These are phyloP conservation scores for Scaptomyza parva DNA, from an alignment of 2,888 invertebrate species.

Conservation along the genomic window DNA sequence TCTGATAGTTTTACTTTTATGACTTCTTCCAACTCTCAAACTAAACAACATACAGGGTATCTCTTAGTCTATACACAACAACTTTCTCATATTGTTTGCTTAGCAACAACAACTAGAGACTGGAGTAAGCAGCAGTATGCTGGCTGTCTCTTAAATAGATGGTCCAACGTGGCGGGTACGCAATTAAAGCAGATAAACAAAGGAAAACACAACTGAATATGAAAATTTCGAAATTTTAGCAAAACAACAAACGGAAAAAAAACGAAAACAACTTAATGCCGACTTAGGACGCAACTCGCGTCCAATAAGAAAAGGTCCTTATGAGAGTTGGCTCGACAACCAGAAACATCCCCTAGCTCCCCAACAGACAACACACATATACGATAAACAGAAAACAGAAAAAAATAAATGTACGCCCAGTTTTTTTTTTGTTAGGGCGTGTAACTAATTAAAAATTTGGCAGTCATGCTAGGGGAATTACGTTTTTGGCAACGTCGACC, in stretches of 20 bases:
- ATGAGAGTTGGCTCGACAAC: background rate
- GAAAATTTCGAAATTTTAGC: conserved; percentile 67
- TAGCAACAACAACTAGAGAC: conserved; percentile 5
- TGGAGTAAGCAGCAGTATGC: conserved; percentile 21
- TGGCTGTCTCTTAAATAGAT: conserved; percentile 31
- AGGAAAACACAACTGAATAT: conserved; percentile 61
- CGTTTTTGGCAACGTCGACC: conserved; percentile 63
- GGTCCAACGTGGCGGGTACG: conserved; percentile 25
- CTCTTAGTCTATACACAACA: background rate
- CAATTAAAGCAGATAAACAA: conserved; percentile 79
- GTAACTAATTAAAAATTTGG: conserved; percentile 77
- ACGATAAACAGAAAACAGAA: conserved; percentile 15
- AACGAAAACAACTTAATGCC: conserved; percentile 74
- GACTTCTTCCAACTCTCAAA: background rate
- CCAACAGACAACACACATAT: conserved; percentile 22
- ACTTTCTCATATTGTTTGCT: background rate
- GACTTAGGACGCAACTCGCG: conserved; percentile 44
- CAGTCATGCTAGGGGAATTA: conserved; percentile 80
- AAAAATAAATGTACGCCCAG: conserved; percentile 23
- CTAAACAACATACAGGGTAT: conserved; percentile 14
- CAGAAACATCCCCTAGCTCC: background rate
- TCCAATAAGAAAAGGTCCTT: conserved; percentile 33
- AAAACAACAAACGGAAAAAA: no score
- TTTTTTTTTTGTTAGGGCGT: conserved; percentile 27
- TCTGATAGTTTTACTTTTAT: background rate